These are phyloP conservation scores for Crotalus helleri DNA, from an alignment of 2,113 vertebrate species.

Conservation along the genomic window DNA sequence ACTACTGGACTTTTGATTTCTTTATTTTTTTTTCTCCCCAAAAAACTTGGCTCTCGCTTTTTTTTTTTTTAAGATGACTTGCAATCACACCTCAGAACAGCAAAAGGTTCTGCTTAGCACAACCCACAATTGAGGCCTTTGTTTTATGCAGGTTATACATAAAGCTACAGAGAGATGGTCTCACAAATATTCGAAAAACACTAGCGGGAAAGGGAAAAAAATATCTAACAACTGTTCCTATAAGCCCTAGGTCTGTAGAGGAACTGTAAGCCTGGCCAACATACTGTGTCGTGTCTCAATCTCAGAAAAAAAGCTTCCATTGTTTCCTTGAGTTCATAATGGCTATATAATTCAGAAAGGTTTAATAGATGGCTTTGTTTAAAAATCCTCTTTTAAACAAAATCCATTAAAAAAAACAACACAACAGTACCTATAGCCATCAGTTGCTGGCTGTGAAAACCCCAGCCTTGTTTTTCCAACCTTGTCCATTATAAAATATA, in stretches of 20 bases:
- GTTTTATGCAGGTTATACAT: slow-evolving; percentile 46
- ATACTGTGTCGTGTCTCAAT: slow-evolving; percentile 41
- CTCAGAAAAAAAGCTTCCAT: slow-evolving; percentile 50
- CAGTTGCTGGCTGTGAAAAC: slow-evolving; percentile 68
- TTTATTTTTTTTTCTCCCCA: slow-evolving; percentile 8
- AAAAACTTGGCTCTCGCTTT: slow-evolving; percentile 44
- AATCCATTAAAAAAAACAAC: slow-evolving; percentile 42
- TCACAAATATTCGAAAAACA: slow-evolving; percentile 18
- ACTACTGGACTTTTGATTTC: neutral
- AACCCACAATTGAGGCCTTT: slow-evolving; percentile 48
- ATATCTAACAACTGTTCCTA: slow-evolving; percentile 42
- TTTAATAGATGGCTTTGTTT: slow-evolving; percentile 59
- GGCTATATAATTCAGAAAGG: slow-evolving; percentile 52
- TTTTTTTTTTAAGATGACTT: slow-evolving; percentile 62
- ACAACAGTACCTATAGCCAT: slow-evolving; percentile 64
- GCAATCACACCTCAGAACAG: slow-evolving; percentile 53
- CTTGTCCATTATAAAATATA: slow-evolving; percentile 61
- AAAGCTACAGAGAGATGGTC: slow-evolving; percentile 43
- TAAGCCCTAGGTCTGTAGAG: slow-evolving; percentile 56
- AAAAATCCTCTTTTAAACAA: slow-evolving; percentile 71
- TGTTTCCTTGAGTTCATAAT: slow-evolving; percentile 48
- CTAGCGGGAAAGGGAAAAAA: slow-evolving; percentile 44
- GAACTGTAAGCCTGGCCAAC: slow-evolving; percentile 45
- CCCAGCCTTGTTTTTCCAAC: slow-evolving; percentile 57
- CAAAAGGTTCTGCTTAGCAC: slow-evolving; percentile 11